phyloP scores from a whole-genome alignment of 2,113 vertebrate species.

The Notothenia rossii region DNA sequence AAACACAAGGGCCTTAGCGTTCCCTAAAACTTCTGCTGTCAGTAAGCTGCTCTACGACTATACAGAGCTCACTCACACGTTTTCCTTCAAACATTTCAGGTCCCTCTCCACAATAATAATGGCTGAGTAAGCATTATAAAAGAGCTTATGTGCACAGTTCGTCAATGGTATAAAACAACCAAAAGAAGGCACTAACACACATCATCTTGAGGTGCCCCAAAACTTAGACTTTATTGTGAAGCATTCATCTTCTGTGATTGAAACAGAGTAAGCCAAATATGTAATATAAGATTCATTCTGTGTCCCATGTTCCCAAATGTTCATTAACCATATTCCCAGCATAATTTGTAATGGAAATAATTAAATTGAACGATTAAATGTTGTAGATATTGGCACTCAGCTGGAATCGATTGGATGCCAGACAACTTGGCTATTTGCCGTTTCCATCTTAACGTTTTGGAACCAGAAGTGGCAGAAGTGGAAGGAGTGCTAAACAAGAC shows the following conservation, averaged over 20 bases:
- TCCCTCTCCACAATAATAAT: slow-evolving; percentile 10
- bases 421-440: too few species aligned
- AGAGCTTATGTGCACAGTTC: slow-evolving; percentile 6
- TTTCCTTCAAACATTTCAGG: slow-evolving; percentile 3
- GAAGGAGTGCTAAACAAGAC: too few species aligned
- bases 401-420: too few species aligned
- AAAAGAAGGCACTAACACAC: background rate
- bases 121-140: slow-evolving; percentile 20
- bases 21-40: background rate
- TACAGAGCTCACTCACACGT: background rate
- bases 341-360: too few species aligned
- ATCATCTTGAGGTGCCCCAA: background rate
- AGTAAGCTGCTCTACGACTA: slow-evolving; percentile 11
- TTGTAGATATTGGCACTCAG: too few species aligned
- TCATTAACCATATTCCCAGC: too few species aligned
- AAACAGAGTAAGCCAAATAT: background rate
- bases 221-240: slow-evolving; percentile 1
- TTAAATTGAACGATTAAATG: too few species aligned
- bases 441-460: too few species aligned
- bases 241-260: background rate
- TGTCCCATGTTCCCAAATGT: background rate
- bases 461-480: too few species aligned
- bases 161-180: too few species aligned
- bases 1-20: slow-evolving; percentile 24
- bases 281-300: background rate